Conservation (phyloP, 1,140 invertebrate genomes). For the Drosophila subpulchrella region DNA sequence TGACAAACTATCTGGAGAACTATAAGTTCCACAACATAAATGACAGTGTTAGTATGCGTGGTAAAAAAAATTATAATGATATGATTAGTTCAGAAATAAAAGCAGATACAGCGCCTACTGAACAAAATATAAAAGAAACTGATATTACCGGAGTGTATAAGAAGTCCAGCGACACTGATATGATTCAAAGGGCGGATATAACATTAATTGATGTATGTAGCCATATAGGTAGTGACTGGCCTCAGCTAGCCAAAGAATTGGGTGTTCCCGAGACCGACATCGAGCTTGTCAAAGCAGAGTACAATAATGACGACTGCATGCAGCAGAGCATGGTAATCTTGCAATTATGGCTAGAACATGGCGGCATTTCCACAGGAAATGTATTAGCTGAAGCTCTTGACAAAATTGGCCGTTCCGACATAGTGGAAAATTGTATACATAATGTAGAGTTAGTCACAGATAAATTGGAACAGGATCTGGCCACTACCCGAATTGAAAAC, state of each 20-base stretch:
- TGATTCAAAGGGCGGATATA: constrained; percentile 84
- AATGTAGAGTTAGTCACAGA: constrained; percentile 92
- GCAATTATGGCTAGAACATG: constrained; percentile 88
- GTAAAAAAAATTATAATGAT: constrained; percentile 15
- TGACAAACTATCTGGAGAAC: constrained; percentile 2
- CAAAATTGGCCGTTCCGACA: constrained; percentile 95
- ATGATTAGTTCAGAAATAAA: not conserved
- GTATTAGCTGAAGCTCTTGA: constrained; percentile 93
- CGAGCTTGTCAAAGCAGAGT: constrained; percentile 93
- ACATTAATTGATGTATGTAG: constrained; percentile 96
- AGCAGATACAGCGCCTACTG: not conserved
- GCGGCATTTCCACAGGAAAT: constrained; percentile 87
- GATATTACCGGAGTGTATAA: not conserved
- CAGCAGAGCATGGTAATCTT: constrained; percentile 97
- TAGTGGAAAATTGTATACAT: constrained; percentile 89
- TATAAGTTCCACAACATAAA: constrained; percentile 13
- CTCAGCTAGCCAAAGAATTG: constrained; percentile 92
- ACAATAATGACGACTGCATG: constrained; percentile 89
- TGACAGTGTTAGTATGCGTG: constrained; percentile 22
- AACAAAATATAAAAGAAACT: not conserved
- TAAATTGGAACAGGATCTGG: constrained; percentile 91
- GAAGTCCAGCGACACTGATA: constrained; percentile 12
- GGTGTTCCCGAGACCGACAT: constrained; percentile 94
- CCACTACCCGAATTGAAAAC: constrained; percentile 76
- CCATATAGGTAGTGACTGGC: constrained; percentile 95